A percentile compares a stretch with the other conserved stretches of the same genome.
Conservation (phyloP, 92 coral and sea anemone species). For the Epizoanthus stellaris region DNA sequence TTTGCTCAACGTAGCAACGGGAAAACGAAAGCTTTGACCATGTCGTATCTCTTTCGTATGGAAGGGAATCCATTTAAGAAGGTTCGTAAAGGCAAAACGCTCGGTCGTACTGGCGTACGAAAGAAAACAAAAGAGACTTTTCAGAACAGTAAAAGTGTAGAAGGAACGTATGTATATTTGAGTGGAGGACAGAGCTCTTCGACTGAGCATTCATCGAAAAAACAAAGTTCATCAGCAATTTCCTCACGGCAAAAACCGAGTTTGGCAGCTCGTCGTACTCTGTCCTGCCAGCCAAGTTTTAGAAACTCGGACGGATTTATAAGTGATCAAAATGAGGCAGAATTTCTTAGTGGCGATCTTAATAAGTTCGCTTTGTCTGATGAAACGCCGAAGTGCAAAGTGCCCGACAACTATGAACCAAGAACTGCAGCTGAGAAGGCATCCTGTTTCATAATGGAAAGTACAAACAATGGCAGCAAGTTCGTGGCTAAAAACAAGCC, state of each 20-base stretch:
- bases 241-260: not conserved
- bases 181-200: not conserved
- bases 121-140: not conserved
- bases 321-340: not conserved
- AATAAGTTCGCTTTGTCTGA: not conserved
- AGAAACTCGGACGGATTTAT: not conserved
- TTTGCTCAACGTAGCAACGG: conserved; percentile 3
- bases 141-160: not conserved
- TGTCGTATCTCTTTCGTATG: conserved; percentile 16
- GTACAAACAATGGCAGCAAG: too few relatives aligned
- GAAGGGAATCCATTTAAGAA: conserved; percentile 25
- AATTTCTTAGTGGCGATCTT: too few relatives aligned
- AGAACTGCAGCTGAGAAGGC: not conserved
- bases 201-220: not conserved
- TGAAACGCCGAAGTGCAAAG: not conserved
- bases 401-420: not conserved
- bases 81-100: conserved; percentile 26
- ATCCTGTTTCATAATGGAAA: not conserved
- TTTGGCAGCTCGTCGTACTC: not conserved
- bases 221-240: not conserved
- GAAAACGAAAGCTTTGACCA: not conserved
- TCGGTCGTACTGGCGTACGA: not conserved
- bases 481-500: too few relatives aligned
- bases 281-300: not conserved
- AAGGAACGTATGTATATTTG: not conserved